Percentiles rank a stretch among this genome's conserved stretches.
These are phyloP conservation scores for Pseudopodoces humilis DNA, from an alignment of 2,113 vertebrate species.

Conservation along the genomic window DNA sequence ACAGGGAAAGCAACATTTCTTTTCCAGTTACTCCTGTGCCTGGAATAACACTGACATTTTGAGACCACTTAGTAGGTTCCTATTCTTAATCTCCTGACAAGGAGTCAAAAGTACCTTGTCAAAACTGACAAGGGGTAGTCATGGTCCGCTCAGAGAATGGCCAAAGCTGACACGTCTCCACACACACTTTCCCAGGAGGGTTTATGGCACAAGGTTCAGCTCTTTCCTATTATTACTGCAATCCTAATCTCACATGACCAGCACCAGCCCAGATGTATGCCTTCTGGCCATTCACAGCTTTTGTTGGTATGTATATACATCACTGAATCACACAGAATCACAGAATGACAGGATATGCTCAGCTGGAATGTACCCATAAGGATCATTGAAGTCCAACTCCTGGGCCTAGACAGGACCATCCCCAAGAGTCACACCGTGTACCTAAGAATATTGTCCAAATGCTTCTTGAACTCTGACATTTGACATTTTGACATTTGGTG, in stretches of 20 bases:
- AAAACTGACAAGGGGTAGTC: neutral
- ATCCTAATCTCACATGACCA: neutral
- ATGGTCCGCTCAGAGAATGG: neutral
- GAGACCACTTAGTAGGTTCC: neutral
- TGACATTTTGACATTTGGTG: neutral
- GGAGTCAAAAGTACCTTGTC: constrained; percentile 31
- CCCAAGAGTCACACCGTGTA: neutral
- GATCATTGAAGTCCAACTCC: no score
- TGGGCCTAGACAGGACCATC: neutral
- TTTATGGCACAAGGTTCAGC: neutral
- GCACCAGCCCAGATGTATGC: neutral
- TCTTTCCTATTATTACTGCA: neutral
- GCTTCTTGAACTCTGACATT: neutral
- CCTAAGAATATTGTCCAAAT: neutral
- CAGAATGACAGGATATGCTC: neutral
- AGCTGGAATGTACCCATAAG: neutral
- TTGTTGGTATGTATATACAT: neutral
- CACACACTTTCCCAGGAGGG: neutral
- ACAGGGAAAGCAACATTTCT: neutral
- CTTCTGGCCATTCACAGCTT: neutral
- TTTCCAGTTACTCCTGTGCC: neutral
- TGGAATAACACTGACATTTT: constrained; percentile 22
- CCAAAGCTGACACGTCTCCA: neutral
- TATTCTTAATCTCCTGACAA: constrained; percentile 41
- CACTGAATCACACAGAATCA: neutral